Percentiles rank a stretch among this genome's conserved stretches.
Conservation (phyloP, 2,797 vertebrate genomes). For the Scarus forsteni region DNA sequence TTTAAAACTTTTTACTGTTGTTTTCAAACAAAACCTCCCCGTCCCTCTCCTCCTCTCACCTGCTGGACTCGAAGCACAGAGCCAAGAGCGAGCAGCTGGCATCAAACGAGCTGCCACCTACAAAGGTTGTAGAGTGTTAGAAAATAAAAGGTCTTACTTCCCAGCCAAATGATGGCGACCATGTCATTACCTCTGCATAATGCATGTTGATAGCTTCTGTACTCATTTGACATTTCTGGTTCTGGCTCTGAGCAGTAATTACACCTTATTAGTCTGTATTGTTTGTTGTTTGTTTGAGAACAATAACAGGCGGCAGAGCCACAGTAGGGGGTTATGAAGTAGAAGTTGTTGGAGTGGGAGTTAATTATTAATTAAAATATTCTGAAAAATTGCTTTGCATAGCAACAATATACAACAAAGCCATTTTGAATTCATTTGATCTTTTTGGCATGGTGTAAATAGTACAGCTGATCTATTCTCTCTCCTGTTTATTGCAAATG, state of each 20-base stretch:
- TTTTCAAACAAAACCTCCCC: neutral
- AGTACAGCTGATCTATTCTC: too few relatives aligned
- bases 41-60: neutral
- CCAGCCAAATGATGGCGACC: constrained; percentile 12
- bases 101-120: neutral
- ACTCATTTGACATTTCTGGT: constrained; percentile 30
- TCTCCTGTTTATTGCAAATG: too few relatives aligned
- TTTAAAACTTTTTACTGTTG: neutral
- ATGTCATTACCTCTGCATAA: constrained; percentile 8
- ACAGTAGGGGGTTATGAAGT: neutral
- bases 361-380: neutral
- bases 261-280: constrained; percentile 9
- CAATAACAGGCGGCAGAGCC: constrained; percentile 24
- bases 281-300: constrained; percentile 16
- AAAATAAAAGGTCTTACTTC: constrained; percentile 4
- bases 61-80: neutral
- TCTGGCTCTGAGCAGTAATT: constrained; percentile 14
- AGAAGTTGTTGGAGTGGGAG: neutral
- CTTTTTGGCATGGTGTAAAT: too few relatives aligned
- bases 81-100: constrained; percentile 1
- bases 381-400: too few relatives aligned
- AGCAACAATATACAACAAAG: too few relatives aligned
- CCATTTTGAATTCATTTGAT: too few relatives aligned
- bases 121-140: constrained; percentile 5
- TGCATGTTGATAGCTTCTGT: constrained; percentile 4